Percentiles rank a stretch among this genome's conserved stretches.
phyloP scores from a whole-genome alignment of 2,888 invertebrate species.

The Isotomurus palustris region DNA sequence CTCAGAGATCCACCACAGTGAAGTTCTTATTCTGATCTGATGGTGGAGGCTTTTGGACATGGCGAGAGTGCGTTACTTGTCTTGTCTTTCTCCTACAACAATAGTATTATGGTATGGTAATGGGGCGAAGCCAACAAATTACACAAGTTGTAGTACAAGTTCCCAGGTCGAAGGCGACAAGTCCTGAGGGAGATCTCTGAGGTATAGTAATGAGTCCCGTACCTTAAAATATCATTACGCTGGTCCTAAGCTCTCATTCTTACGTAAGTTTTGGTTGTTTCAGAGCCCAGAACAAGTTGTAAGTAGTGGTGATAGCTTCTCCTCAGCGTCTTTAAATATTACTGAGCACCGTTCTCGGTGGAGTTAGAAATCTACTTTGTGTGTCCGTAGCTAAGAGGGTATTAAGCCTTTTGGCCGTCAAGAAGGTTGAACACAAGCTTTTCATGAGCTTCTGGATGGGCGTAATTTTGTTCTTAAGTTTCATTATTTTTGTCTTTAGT shows the following conservation, averaged over 20 bases:
- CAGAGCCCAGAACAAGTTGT: neutral
- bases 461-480: conserved; percentile 12
- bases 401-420: conserved; percentile 12
- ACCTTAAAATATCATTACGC: neutral
- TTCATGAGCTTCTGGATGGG: conserved; percentile 13
- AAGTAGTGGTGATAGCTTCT: neutral
- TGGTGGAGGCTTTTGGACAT: no score
- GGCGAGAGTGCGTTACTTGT: no score
- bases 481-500: conserved; percentile 16
- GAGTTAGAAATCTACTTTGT: conserved; percentile 9
- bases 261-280: neutral
- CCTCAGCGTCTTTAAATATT: conserved; percentile 13
- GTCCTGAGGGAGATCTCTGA: conserved; percentile 4
- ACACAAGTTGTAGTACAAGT: neutral
- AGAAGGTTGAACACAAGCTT: no score
- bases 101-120: conserved; percentile 4
- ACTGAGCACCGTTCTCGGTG: conserved; percentile 6
- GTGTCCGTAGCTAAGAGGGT: neutral
- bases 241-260: neutral
- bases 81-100: no score
- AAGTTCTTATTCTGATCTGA: no score
- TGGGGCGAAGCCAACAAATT: conserved; percentile 14
- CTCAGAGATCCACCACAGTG: no score
- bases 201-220: neutral
- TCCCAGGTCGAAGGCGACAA: conserved; percentile 11